phyloP scores from a whole-genome alignment of 1,140 invertebrate genomes.

The Steinernema feltiae region DNA sequence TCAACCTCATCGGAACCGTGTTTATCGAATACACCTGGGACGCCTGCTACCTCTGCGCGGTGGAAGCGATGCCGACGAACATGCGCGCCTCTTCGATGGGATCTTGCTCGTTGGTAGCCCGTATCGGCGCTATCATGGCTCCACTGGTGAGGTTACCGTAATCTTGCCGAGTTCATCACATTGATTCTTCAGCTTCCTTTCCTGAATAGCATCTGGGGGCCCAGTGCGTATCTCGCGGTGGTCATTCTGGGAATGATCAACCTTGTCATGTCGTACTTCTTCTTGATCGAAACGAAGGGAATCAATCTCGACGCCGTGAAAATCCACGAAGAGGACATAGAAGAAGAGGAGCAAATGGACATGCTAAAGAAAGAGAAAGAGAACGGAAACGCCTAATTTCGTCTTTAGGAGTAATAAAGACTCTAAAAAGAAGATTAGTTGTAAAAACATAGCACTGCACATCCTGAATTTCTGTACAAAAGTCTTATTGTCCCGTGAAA shows the following conservation, averaged over 20 bases:
- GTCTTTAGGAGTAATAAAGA: background rate
- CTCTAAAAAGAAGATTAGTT: no score
- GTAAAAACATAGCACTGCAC: no score
- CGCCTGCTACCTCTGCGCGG: constrained; percentile 52
- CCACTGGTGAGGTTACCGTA: constrained; percentile 35
- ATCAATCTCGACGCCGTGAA: constrained; percentile 47
- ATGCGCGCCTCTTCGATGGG: constrained; percentile 47
- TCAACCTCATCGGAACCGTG: constrained; percentile 48
- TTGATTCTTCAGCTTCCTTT: constrained; percentile 46
- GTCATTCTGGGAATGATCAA: constrained; percentile 49
- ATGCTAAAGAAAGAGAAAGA: constrained; percentile 1
- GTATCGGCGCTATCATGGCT: constrained; percentile 51
- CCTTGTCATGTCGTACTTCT: constrained; percentile 49
- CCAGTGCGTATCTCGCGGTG: constrained; percentile 54
- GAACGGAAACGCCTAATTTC: background rate
- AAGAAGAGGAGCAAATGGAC: background rate
- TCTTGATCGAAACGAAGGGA: constrained; percentile 54
- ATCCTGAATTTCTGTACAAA: no score
- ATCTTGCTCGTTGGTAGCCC: constrained; percentile 49
- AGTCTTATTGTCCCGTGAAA: no score
- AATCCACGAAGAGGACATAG: constrained; percentile 25
- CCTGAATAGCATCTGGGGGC: constrained; percentile 46
- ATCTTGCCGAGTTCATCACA: background rate
- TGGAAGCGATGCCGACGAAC: constrained; percentile 47
- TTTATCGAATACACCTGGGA: constrained; percentile 57